These are phyloP conservation scores for Eupithecia dodoneata DNA, from an alignment of 2,888 invertebrate genomes.

Conservation along the genomic window DNA sequence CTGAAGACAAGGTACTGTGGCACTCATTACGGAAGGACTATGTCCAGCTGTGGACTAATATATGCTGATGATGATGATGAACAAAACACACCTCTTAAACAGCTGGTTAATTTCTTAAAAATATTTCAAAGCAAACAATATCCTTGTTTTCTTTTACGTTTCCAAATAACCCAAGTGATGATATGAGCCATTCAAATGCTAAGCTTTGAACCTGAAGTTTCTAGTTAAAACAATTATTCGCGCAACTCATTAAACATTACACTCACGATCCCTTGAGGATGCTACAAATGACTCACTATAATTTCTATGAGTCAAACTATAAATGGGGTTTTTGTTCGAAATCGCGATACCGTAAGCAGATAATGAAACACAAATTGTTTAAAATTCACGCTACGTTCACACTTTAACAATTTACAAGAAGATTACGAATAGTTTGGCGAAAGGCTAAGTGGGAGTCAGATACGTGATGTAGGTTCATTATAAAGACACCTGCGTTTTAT, in stretches of 20 bases:
- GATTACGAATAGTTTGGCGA: conserved; percentile 43
- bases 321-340: conserved; percentile 26
- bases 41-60: too few species aligned
- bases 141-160: neutral
- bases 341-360: conserved; percentile 37
- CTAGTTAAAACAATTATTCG: conserved; percentile 18
- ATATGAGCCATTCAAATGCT: neutral
- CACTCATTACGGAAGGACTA: too few species aligned
- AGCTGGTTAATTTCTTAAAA: neutral
- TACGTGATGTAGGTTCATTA: conserved; percentile 4
- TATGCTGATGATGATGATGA: too few species aligned
- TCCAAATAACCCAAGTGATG: neutral
- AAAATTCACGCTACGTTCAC: conserved; percentile 48
- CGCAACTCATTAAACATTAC: conserved; percentile 22
- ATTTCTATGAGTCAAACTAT: conserved; percentile 37
- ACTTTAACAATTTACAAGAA: conserved; percentile 44
- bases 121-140: neutral
- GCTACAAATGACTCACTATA: conserved; percentile 37
- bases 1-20: too few species aligned
- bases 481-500: neutral
- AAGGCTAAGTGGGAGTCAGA: conserved; percentile 33
- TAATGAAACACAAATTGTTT: conserved; percentile 38
- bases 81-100: neutral
- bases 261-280: conserved; percentile 38
- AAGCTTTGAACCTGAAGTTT: conserved; percentile 34